phyloP scores from a whole-genome alignment of 92 coral and sea anemone genomes.

The Pocillopora grandis region DNA sequence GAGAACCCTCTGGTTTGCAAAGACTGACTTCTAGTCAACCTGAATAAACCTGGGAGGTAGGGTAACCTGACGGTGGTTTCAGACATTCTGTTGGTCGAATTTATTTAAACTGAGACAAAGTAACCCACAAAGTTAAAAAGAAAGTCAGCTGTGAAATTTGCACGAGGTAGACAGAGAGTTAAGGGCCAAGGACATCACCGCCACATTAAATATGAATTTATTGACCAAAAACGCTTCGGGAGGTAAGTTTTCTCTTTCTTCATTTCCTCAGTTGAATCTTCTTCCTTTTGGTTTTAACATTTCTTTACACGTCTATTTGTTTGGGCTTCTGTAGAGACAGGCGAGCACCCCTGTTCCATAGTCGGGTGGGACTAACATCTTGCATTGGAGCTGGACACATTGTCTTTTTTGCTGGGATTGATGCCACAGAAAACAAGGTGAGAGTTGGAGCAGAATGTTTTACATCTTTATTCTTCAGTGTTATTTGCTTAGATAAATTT shows the following conservation, averaged over 20 bases:
- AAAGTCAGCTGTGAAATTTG: too few species aligned
- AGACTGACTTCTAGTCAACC: too few species aligned
- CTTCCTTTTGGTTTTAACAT: background rate
- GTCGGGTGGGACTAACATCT: background rate
- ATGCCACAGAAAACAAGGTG: slow-evolving; percentile 10
- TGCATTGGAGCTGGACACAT: background rate
- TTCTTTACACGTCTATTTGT: background rate
- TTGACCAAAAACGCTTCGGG: too few species aligned
- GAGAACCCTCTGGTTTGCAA: background rate
- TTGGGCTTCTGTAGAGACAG: background rate
- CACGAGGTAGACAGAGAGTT: too few species aligned
- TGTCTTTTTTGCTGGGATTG: slow-evolving; percentile 1
- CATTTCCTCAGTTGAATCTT: background rate
- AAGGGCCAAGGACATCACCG: too few species aligned
- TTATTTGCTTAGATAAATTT: background rate
- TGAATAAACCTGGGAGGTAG: too few species aligned
- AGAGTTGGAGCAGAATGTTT: background rate
- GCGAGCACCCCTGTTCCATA: background rate
- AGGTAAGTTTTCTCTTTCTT: background rate
- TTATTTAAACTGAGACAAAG: too few species aligned
- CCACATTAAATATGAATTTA: too few species aligned
- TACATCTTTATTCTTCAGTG: too few species aligned
- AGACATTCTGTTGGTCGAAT: too few species aligned
- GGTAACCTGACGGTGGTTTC: too few species aligned
- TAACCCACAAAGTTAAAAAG: too few species aligned